Evolutionary conservation across 2,797 vertebrate genomes (phyloP), one percentile per base, ranked within the genome.

Genomic region (Chiroxiphia lanceolata): DNA sequence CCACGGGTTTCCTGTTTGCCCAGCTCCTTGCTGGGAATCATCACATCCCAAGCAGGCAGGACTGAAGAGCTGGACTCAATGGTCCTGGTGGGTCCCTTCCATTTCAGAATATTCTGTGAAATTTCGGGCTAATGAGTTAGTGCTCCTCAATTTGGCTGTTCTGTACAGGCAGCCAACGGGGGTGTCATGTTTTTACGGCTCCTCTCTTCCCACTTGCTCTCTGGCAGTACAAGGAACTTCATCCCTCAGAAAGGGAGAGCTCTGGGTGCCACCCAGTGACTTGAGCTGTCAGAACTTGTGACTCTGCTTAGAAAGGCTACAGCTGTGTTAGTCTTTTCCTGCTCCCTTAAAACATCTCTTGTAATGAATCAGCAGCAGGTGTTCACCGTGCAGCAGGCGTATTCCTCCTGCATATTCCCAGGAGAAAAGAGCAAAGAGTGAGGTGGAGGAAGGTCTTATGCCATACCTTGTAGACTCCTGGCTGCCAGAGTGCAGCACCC

Each of bases 11-110:
- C 40, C 34, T n/a, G 3, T 15, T 38, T 47, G 63, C 11, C 22
- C 59, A 23, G 2, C 40, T 64, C 15, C 14, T 67, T 0, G 1
- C 20, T 44, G 59, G 63, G 40, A 84, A 13, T 11, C 13, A 1
- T 38, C 0, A 0, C 5, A 1, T 47, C 26, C n/a, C 12, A 1
- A n/a, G 71, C 29, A 10, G 53, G 38, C 38, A 45, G 38, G 25
- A 31, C 11, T 18, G 44, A 45, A 10, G 64, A 34, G 44, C 4
- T 26, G 44, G 22, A 14, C 33, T 47, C 11, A 3, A 10, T 19
- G 64, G 4, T 19, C 16, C 44, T 26, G n/a, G 16, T 26, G 64
- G 33, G 23, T 47, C 33, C 33, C 33, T 47, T 34, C 33, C 44
- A 19, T 4, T 23, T 34, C 23, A 7, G 64, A 45, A 26, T 34